phyloP scores from a whole-genome alignment of 1,140 invertebrate genomes.

The Pachyrhynchus sulphureomaculatus region DNA sequence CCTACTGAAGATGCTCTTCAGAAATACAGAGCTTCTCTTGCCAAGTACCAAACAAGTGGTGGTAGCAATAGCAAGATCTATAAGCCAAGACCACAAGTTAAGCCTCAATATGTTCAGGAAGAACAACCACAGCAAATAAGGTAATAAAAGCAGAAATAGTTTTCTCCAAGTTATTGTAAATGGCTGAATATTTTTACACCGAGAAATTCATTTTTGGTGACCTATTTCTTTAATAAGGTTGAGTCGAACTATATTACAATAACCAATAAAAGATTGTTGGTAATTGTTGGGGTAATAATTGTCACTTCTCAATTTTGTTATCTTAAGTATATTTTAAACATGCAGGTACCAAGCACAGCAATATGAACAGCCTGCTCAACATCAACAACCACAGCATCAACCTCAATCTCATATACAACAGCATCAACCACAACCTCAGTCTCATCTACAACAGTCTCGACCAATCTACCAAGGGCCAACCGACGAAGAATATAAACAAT shows the following conservation, averaged over 20 bases:
- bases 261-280: no score
- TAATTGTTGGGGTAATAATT: no score
- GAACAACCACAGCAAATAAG: constrained; percentile 1
- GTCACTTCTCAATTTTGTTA: no score
- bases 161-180: no score
- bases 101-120: neutral
- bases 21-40: neutral
- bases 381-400: neutral
- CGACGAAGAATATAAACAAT: constrained; percentile 14
- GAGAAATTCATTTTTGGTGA: no score
- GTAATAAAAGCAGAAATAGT: neutral
- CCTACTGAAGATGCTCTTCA: neutral
- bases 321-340: no score
- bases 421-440: constrained; percentile 1
- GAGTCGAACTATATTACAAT: no score
- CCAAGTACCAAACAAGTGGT: neutral
- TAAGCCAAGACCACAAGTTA: neutral
- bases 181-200: no score
- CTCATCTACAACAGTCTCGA: neutral
- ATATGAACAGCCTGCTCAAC: no score
- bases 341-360: no score
- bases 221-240: no score
- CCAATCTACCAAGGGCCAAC: constrained; percentile 8
- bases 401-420: neutral
- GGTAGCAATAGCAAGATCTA: neutral